Evolutionary conservation across 2,888 invertebrate species (phyloP).

Genomic region (Cantharis rustica): DNA sequence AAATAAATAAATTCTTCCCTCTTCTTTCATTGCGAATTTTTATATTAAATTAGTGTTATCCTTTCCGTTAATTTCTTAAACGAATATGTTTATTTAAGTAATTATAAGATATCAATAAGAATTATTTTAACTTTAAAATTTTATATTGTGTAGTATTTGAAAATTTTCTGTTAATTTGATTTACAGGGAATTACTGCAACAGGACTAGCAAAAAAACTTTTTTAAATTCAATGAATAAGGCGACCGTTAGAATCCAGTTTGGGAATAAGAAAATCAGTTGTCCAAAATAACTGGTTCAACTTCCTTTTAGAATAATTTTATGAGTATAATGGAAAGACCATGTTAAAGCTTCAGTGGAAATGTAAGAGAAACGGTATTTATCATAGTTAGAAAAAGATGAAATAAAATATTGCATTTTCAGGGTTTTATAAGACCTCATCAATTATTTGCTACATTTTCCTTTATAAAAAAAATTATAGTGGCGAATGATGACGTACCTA

Average conservation of each 20-base stretch:
- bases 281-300: not conserved
- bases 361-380: not conserved
- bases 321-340: slow-evolving; percentile 2
- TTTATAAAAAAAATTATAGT: not conserved
- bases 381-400: not conserved
- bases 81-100: no score
- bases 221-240: not conserved
- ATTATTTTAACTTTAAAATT: no score
- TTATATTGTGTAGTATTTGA: no score
- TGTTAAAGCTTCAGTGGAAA: not conserved
- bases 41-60: no score
- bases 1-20: no score
- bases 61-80: no score
- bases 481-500: not conserved
- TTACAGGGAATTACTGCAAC: not conserved
- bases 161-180: no score
- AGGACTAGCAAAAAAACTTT: not conserved
- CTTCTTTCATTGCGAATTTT: no score
- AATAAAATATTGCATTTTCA: not conserved
- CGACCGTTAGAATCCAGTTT: not conserved
- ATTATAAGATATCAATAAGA: no score
- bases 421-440: not conserved
- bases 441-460: not conserved
- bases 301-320: slow-evolving; percentile 1
- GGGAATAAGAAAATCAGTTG: not conserved